Evolutionary conservation across 2,797 vertebrate species (phyloP).

Genomic region (Artibeus lituratus): DNA sequence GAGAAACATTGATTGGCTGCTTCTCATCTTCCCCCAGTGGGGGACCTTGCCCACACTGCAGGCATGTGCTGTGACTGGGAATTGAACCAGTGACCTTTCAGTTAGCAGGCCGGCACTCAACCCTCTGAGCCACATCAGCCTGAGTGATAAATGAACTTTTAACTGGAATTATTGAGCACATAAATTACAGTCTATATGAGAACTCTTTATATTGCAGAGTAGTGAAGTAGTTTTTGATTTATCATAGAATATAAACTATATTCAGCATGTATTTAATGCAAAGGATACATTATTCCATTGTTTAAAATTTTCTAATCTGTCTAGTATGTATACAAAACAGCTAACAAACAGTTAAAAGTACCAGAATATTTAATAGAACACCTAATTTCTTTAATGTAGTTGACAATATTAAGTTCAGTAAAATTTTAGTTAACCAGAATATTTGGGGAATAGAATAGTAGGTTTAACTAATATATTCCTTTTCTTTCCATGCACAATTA

Average conservation of each 20-base stretch:
- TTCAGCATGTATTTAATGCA: conserved; percentile 13
- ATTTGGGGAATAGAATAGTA: conserved; percentile 15
- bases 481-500: conserved; percentile 13
- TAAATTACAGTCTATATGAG: background rate
- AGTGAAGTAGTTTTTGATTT: conserved; percentile 30
- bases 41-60: background rate
- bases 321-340: background rate
- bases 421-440: conserved; percentile 28
- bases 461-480: conserved; percentile 19
- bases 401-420: conserved; percentile 32
- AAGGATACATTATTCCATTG: background rate
- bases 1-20: background rate
- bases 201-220: background rate
- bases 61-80: too few species aligned
- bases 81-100: background rate
- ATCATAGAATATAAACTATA: conserved; percentile 41
- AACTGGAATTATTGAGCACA: background rate
- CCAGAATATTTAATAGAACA: conserved; percentile 30
- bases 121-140: background rate
- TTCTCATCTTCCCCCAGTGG: background rate
- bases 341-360: conserved; percentile 47
- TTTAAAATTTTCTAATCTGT: conserved; percentile 32
- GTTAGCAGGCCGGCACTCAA: background rate
- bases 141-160: conserved; percentile 34
- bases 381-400: background rate